Evolutionary conservation across 2,797 vertebrate genomes (phyloP).

Genomic region (Sebastolobus altivelis): DNA sequence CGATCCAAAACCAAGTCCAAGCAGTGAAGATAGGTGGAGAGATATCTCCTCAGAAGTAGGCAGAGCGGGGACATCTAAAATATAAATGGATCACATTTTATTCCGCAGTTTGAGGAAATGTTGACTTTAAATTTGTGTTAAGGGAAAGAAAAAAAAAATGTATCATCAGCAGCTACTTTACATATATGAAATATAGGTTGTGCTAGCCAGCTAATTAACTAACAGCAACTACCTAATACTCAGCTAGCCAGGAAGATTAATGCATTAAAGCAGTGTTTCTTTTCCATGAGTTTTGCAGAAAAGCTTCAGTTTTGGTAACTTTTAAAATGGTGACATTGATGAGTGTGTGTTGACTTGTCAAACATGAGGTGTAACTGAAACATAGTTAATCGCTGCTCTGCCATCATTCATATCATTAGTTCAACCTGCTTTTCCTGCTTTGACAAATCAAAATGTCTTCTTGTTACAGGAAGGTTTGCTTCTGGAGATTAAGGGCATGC

Average conservation of each 20-base stretch:
- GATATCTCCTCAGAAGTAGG: background rate
- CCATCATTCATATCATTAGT: background rate
- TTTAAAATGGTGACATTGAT: background rate
- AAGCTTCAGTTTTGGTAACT: background rate
- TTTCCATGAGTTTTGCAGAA: background rate
- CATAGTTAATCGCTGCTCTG: background rate
- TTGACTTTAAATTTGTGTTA: background rate
- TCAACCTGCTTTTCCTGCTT: background rate
- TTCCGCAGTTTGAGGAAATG: background rate
- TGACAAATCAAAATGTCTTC: background rate
- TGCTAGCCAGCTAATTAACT: background rate
- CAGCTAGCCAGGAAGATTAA: background rate
- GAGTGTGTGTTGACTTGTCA: background rate
- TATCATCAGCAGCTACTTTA: background rate
- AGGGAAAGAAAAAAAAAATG: background rate
- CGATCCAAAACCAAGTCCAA: background rate
- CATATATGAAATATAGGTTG: background rate
- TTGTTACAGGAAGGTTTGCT: background rate
- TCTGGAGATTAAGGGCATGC: background rate
- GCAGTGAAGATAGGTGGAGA: background rate
- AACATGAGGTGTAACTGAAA: background rate
- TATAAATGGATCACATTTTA: background rate
- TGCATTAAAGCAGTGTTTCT: background rate
- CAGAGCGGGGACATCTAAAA: background rate
- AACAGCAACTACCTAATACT: background rate